phyloP scores from a whole-genome alignment of 2,888 invertebrate species.

The Amphipoea lucens region DNA sequence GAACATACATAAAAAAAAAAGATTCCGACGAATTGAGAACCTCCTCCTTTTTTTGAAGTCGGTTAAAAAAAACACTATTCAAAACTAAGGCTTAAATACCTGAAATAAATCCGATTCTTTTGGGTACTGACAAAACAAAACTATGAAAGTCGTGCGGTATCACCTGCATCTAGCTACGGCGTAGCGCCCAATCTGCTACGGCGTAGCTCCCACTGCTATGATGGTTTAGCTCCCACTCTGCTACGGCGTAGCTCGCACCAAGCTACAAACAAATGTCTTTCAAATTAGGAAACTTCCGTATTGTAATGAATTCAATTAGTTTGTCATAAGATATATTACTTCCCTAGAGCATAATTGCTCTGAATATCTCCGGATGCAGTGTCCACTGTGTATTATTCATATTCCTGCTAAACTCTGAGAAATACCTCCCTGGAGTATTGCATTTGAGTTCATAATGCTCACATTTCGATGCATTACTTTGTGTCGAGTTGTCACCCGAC shows the following conservation, averaged over 20 bases:
- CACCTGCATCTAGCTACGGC: constrained; percentile 8
- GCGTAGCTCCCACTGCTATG: constrained; percentile 6
- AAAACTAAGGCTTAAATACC: too few relatives aligned
- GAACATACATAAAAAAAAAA: too few relatives aligned
- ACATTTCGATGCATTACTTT: neutral
- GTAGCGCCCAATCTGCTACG: constrained; percentile 16
- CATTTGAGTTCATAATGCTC: constrained; percentile 3
- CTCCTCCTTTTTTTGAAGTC: too few relatives aligned
- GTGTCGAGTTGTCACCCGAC: neutral
- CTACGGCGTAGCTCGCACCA: neutral
- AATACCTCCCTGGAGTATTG: constrained; percentile 33
- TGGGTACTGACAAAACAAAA: neutral
- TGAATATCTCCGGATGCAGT: neutral
- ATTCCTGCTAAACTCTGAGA: constrained; percentile 12
- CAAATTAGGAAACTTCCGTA: neutral
- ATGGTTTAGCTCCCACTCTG: neutral
- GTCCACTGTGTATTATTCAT: constrained; percentile 22
- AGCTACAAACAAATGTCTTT: neutral
- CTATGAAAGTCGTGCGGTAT: neutral
- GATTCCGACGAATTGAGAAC: too few relatives aligned
- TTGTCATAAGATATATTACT: constrained; percentile 3
- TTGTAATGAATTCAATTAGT: constrained; percentile 16
- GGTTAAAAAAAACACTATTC: neutral
- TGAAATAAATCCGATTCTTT: neutral
- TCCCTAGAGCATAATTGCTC: constrained; percentile 28